A percentile compares a stretch with the other conserved stretches of the same genome.
Conservation (phyloP, 2,888 invertebrate species). For the Eristalis pertinax region DNA sequence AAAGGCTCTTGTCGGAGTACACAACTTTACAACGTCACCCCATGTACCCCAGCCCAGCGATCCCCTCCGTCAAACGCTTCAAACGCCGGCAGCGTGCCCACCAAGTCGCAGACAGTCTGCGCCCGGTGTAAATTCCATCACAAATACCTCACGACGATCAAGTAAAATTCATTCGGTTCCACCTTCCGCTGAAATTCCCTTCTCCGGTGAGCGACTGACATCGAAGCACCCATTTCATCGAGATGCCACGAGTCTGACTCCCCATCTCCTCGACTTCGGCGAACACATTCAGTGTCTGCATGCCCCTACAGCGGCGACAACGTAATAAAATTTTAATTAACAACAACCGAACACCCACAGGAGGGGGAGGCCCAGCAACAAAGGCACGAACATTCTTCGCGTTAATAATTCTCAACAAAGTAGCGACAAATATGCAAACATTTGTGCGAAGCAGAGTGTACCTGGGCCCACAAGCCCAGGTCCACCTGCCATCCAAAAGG, state of each 20-base stretch:
- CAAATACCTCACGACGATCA: not conserved
- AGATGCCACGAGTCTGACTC: not conserved
- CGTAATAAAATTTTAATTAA: constrained; percentile 49
- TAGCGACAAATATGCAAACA: constrained; percentile 23
- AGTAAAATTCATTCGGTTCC: not conserved
- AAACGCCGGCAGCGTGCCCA: not conserved
- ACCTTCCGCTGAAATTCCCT: not conserved
- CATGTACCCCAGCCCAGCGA: not conserved
- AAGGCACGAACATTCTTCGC: not conserved
- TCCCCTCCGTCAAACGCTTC: not conserved
- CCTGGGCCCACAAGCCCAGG: not conserved
- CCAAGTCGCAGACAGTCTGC: not conserved
- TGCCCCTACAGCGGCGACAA: not conserved
- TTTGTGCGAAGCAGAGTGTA: not conserved
- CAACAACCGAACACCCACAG: not conserved
- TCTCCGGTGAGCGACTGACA: not conserved
- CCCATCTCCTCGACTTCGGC: not conserved
- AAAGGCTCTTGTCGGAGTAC: too few species aligned
- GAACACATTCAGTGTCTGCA: not conserved
- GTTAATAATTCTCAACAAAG: constrained; percentile 1
- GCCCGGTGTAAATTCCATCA: not conserved
- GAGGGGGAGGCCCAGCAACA: not conserved
- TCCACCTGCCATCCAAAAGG: not conserved
- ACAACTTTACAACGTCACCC: too few species aligned
- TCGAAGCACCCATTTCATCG: not conserved